phyloP scores from a whole-genome alignment of 2,888 invertebrate species.

The Phyllotreta cruciferae region DNA sequence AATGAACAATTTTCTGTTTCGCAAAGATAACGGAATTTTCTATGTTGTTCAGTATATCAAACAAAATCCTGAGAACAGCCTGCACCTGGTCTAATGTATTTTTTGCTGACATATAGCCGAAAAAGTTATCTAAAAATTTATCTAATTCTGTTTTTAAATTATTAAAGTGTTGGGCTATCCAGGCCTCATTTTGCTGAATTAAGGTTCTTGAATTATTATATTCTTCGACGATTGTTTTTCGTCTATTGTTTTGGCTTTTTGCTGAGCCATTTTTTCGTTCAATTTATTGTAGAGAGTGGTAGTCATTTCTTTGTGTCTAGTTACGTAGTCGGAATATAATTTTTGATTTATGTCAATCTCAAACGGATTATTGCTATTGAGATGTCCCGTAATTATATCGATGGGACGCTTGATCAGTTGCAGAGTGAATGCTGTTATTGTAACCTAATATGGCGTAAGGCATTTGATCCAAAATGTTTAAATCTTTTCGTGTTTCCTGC shows the following conservation, averaged over 20 bases:
- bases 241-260: background rate
- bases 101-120: background rate
- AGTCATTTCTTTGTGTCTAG: constrained; percentile 21
- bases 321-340: constrained; percentile 20
- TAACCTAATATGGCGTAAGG: constrained; percentile 28
- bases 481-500: background rate
- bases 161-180: background rate
- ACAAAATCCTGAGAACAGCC: background rate
- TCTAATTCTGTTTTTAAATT: background rate
- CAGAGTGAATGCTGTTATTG: constrained; percentile 30
- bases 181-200: background rate
- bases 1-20: background rate
- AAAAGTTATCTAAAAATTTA: background rate
- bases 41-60: background rate
- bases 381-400: constrained; percentile 27
- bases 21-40: constrained; percentile 1
- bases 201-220: background rate
- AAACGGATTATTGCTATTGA: constrained; percentile 17
- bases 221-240: background rate
- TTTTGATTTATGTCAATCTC: constrained; percentile 25
- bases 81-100: background rate
- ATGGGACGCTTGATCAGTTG: constrained; percentile 24
- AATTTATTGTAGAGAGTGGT: constrained; percentile 16
- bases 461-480: constrained; percentile 15
- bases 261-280: constrained; percentile 1